Evolutionary conservation across 1,140 invertebrate species (phyloP), one percentile per base, ranked within the genome.

Genomic region (Zaprionus ghesquierei): DNA sequence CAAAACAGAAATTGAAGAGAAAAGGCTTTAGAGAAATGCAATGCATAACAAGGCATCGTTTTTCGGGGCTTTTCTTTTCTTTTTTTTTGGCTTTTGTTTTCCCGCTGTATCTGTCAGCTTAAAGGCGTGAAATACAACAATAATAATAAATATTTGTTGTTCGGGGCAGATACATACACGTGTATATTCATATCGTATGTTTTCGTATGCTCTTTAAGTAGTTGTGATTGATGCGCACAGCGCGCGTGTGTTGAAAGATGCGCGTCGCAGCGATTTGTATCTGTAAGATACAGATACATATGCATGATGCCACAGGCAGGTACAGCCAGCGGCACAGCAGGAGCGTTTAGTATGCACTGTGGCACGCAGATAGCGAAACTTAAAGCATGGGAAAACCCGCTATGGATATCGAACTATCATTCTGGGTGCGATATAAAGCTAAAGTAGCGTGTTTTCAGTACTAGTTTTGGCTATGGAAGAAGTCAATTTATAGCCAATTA

Each of bases 141-240:
- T 77, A 82, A 70, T 60, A 71, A 86, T 82, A 89, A 87, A 89
- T 82, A 82, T 87, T 87, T 86, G 75, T 86, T 82, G 50, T 46
- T 46, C n/a, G 2, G n/a, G n/a, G 41, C 41, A 46, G 41, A 18
- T 18, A 44, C 15, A 46, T 46, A 46, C 13, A 35, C n/a, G n/a
- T n/a, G n/a, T 35, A n/a, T 22, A 46, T 22, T 20, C 18, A 46
- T 22, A 22, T 46, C 41, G 41, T 22, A 81, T 81, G 75, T 82
- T 89, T 87, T 82, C 82, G 76, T 85, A 81, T 84, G 78, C 81
- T 71, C 41, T 66, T 74, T 89, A 89, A 89, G 84, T 87, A 89
- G 79, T 78, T 71, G 84, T 87, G 82, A 87, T 87, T 87, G 84
- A 87, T 87, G 82, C 72, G 49, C 75, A 44, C 61, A 59, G 58